Evolutionary conservation across 2,797 vertebrate genomes (phyloP), one percentile per base, ranked within the genome.

Genomic region (Rhinella marina): DNA sequence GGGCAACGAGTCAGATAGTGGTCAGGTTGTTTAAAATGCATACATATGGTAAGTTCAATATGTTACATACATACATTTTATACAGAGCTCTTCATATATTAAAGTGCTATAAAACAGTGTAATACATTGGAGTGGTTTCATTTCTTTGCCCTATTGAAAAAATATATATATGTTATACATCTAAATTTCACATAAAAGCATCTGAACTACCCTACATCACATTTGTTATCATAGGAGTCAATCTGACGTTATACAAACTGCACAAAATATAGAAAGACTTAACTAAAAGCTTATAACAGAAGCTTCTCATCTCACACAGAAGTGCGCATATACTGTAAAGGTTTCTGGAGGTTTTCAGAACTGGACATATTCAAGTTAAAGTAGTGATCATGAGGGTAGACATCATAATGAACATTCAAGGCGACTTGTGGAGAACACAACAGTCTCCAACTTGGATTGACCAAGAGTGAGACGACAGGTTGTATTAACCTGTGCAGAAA

Each of bases 31-130:
- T 13, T 7, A 25, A 25, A 77, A 77, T 25, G 29, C 68, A 72
- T 68, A 50, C 41, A 75, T 54, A n/a, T 25, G 13, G 13, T 25
- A 54, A 7, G 50, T 52, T 25, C 73, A 25, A 16, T 54, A 52
- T 54, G 48, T 77, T 77, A 77, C 50, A 77, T n/a, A 77, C 41
- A 77, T 73, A 73, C 70, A 73, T 73, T 73, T 68, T 73, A 2
- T 54, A 77, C 73, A 77, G 12, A 77, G 23, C 61, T 41, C 56
- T 81, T 81, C 32, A 81, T 52, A 81, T n/a, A 61, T 29, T 81
- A 81, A 81, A 81, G 80, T 81, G 80, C 80, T 64, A 81, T 81
- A 81, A 56, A 81, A 66, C 41, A 81, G 59, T 81, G 21, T 81
- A 81, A 81, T 80, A 80, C 61, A 50, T 72, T 56, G 64, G 10